Base-by-base conservation (phyloP, 2,888 invertebrate genomes). In the Ophioninae sp. region DNA sequence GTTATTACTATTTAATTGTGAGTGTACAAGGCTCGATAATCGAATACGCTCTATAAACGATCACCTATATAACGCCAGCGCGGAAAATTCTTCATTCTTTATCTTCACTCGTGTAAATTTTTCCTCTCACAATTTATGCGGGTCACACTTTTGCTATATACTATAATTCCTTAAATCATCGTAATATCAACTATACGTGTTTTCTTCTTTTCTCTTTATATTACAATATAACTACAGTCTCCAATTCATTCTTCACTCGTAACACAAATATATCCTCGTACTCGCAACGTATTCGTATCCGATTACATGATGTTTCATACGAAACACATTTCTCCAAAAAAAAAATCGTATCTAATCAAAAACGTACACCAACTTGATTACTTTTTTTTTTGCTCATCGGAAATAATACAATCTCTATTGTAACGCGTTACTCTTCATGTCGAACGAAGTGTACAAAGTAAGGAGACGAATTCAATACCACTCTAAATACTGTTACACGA, bases 201-300 rank as follows among this genome's bases (percentile, higher is more conserved):
- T 71, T 71, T 59, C 41, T 56, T 67, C 72, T 80, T 10, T 72
- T 56, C 75, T 79, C 80, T 87, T 87, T 90, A 88, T 90, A 86
- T 88, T 90, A 90, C 88, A 89, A 88, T 88, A 88, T 88, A 86
- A 84, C 85, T 87, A 88, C 84, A 87, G 75, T 85, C 85, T 79
- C 79, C 78, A 84, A 84, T 85, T 83, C 82, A 82, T 86, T 79
- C 82, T 71, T 81, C 80, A 71, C 79, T 82, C 82, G 68, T 67
- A 82, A 68, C 68, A n/a, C 80, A 80, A 82, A 79, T 71, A 51
- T 76, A 84, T 68, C 65, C 69, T 74, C 80, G 72, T 65, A 69
- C 79, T 84, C 81, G 59, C 84, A 79, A 77, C 65, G 75, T 58
- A 79, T 22, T 37, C 64, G 20, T 59, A 82, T 68, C 44, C 59